A percentile compares a stretch with the other conserved stretches of the same genome.
These are phyloP conservation scores for Leptoclinus maculatus DNA, from an alignment of 2,797 vertebrate species.

Conservation along the genomic window DNA sequence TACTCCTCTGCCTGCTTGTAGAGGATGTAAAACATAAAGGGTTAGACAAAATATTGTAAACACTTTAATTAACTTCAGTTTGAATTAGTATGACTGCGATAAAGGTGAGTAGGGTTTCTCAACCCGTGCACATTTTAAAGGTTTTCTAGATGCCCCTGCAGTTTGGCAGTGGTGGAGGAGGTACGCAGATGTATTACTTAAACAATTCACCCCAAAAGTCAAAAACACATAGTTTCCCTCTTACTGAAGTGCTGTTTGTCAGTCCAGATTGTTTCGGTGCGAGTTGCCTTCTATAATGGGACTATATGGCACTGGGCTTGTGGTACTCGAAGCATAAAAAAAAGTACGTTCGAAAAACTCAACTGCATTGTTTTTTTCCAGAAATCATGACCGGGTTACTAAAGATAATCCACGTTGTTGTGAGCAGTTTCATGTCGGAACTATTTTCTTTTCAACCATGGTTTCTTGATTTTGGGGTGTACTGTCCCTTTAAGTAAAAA, in stretches of 20 bases:
- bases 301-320: background rate
- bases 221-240: no score
- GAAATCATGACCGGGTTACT: background rate
- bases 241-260: background rate
- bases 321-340: background rate
- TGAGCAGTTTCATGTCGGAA: no score
- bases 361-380: background rate
- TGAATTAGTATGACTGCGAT: background rate
- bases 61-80: slow-evolving; percentile 6
- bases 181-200: no score
- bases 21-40: slow-evolving; percentile 11
- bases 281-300: background rate
- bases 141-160: background rate
- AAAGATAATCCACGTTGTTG: no score
- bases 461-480: background rate
- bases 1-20: slow-evolving; percentile 23
- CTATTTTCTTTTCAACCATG: no score
- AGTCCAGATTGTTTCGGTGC: background rate
- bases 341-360: background rate
- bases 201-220: no score
- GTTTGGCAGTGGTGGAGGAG: background rate
- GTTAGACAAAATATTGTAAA: background rate
- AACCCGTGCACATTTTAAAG: background rate
- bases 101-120: background rate
- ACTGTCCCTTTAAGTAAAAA: background rate